phyloP scores from a whole-genome alignment of 2,888 invertebrate genomes.

The Drosophila quinaria region DNA sequence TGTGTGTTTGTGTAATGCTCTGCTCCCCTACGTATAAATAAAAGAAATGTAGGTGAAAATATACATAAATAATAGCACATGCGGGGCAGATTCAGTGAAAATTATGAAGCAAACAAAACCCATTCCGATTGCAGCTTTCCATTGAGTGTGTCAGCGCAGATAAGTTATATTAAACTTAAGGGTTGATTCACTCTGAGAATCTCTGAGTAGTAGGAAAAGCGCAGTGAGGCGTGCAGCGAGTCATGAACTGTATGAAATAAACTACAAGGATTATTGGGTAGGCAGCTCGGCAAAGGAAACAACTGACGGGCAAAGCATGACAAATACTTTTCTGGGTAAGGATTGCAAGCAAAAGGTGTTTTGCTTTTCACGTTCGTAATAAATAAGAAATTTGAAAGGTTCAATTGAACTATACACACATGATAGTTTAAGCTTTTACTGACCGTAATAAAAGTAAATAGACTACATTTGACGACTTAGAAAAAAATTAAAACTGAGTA shows the following conservation, averaged over 20 bases:
- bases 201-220: slow-evolving; percentile 49
- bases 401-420: not conserved
- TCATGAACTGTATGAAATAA: slow-evolving; percentile 24
- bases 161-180: slow-evolving; percentile 34
- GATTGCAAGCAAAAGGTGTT: slow-evolving; percentile 7
- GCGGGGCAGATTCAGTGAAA: slow-evolving; percentile 57
- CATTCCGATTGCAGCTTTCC: slow-evolving; percentile 10
- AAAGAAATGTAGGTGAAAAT: slow-evolving; percentile 79
- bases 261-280: slow-evolving; percentile 21
- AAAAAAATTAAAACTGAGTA: too few species aligned
- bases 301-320: slow-evolving; percentile 37
- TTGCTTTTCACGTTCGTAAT: slow-evolving; percentile 4
- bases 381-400: slow-evolving; percentile 5
- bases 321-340: slow-evolving; percentile 23
- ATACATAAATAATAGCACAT: slow-evolving; percentile 77
- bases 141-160: not conserved
- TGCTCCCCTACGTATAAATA: slow-evolving; percentile 55
- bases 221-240: slow-evolving; percentile 57
- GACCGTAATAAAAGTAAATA: not conserved
- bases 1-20: slow-evolving; percentile 15
- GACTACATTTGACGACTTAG: not conserved
- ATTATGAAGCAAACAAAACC: slow-evolving; percentile 66
- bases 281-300: slow-evolving; percentile 13
- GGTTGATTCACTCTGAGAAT: slow-evolving; percentile 36
- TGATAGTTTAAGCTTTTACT: not conserved